Conservation (phyloP, 2,797 vertebrate genomes). For the Chlorospingus semifuscus region DNA sequence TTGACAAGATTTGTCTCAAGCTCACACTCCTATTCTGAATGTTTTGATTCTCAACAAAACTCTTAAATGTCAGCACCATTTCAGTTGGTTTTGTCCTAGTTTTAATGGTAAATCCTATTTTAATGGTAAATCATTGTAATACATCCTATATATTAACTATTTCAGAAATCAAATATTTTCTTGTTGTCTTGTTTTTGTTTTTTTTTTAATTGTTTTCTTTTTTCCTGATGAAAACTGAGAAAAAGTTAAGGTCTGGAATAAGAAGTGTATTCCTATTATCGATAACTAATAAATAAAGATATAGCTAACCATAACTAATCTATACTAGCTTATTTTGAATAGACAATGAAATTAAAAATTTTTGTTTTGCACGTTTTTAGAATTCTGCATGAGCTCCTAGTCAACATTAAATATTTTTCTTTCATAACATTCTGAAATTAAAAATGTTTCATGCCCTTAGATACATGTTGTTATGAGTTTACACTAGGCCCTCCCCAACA, state of each 20-base stretch:
- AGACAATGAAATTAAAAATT: not conserved
- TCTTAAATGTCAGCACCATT: not conserved
- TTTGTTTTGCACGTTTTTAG: not conserved
- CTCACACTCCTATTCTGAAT: not conserved
- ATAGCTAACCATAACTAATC: not conserved
- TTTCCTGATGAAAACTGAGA: not conserved
- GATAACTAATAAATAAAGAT: not conserved
- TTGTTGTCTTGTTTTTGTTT: too few relatives aligned
- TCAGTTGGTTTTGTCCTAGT: not conserved
- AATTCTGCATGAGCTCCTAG: not conserved
- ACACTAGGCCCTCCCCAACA: fast-evolving
- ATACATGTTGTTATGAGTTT: not conserved
- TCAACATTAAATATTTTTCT: not conserved
- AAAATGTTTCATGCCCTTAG: not conserved
- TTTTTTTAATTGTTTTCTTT: fast-evolving
- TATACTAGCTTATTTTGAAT: not conserved
- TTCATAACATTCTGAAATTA: not conserved
- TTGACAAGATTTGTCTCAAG: not conserved
- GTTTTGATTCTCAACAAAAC: not conserved
- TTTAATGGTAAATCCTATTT: not conserved
- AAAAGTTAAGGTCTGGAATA: not conserved
- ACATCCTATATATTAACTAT: too few relatives aligned
- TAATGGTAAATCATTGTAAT: too few relatives aligned
- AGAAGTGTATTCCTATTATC: not conserved
- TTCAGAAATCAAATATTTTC: too few relatives aligned